These are phyloP conservation scores for Lepus timidus DNA, from an alignment of 2,113 vertebrate genomes.

Conservation along the genomic window DNA sequence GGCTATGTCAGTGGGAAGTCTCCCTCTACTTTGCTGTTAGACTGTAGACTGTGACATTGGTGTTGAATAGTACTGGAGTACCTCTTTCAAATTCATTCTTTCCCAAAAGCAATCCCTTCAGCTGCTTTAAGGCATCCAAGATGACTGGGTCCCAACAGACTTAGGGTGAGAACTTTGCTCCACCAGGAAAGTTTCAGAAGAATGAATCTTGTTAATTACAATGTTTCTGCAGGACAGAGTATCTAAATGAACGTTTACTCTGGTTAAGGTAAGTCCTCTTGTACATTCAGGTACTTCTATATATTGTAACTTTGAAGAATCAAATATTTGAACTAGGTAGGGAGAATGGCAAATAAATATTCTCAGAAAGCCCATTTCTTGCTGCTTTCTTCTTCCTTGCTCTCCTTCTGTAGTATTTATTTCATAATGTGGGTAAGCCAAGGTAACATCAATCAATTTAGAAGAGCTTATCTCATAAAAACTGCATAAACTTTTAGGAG, in stretches of 20 bases:
- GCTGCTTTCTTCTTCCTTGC: neutral
- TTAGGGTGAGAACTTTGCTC: neutral
- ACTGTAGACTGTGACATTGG: neutral
- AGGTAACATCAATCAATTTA: constrained; percentile 34
- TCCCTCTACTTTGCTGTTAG: neutral
- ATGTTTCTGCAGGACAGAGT: neutral
- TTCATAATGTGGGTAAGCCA: neutral
- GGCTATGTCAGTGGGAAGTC: neutral
- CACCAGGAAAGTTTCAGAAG: neutral
- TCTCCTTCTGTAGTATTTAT: constrained; percentile 9
- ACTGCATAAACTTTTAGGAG: constrained; percentile 24
- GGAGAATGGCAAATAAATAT: neutral
- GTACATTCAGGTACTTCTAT: neutral
- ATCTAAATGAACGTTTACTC: neutral
- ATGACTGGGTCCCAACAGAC: neutral
- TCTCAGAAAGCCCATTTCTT: constrained; percentile 30
- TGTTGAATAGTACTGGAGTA: neutral
- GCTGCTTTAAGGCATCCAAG: neutral
- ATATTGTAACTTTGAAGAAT: neutral
- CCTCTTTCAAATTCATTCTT: constrained; percentile 11
- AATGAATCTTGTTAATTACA: neutral
- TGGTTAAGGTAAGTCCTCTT: neutral
- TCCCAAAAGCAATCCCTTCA: neutral
- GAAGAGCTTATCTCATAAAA: constrained; percentile 60
- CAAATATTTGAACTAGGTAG: neutral